Percentiles rank a stretch among this genome's conserved stretches.
Conservation (phyloP, 2,888 invertebrate species). For the Norana najaformis region DNA sequence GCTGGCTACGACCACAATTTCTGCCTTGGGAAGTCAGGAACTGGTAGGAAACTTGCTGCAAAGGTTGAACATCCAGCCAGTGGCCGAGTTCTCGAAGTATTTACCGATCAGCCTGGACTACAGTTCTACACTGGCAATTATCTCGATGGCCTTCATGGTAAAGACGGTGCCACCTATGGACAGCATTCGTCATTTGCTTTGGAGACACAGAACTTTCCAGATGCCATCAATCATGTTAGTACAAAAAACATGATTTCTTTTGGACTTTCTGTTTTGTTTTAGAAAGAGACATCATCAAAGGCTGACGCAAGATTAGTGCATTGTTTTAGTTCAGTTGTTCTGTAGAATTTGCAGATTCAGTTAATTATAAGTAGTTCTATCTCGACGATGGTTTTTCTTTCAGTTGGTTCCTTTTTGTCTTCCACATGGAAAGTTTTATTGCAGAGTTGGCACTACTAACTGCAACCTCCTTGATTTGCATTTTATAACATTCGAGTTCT, state of each 20-base stretch:
- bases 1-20: constrained; percentile 81
- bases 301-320: too few relatives aligned
- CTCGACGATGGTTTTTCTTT: too few relatives aligned
- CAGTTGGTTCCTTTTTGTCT: too few relatives aligned
- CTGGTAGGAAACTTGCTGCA: constrained; percentile 26
- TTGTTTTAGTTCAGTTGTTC: too few relatives aligned
- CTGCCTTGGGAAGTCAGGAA: constrained; percentile 66
- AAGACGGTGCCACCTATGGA: constrained; percentile 72
- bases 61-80: constrained; percentile 55
- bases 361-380: too few relatives aligned
- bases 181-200: constrained; percentile 82
- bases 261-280: background rate
- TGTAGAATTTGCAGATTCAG: background rate
- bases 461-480: background rate
- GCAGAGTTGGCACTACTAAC: background rate
- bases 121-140: constrained; percentile 84
- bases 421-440: too few relatives aligned
- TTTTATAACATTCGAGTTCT: background rate
- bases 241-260: background rate
- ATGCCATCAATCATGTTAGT: constrained; percentile 73
- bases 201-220: constrained; percentile 90
- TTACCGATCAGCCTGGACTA: constrained; percentile 83
- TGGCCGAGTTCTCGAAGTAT: constrained; percentile 78
- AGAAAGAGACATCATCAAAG: background rate
- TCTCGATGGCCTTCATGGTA: constrained; percentile 71